Percentiles rank a stretch among this genome's conserved stretches.
phyloP scores from a whole-genome alignment of 2,113 vertebrate species.

The Laticauda laticaudata region DNA sequence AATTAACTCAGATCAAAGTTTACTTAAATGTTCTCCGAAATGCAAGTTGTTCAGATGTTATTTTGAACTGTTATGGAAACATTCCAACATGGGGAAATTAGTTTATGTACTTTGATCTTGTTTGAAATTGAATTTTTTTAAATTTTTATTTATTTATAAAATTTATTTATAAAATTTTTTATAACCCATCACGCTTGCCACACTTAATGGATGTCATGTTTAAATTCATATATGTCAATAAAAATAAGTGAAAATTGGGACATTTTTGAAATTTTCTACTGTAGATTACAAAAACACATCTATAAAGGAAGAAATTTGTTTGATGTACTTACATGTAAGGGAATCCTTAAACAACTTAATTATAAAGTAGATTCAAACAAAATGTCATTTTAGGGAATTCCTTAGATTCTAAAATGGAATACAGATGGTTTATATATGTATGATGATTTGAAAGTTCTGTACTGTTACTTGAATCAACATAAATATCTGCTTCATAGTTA shows the following conservation, averaged over 20 bases:
- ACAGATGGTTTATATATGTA: conserved; percentile 5
- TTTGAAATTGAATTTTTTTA: background rate
- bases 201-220: background rate
- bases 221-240: background rate
- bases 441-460: background rate
- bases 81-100: conserved; percentile 46
- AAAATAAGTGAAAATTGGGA: background rate
- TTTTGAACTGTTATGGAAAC: conserved; percentile 56
- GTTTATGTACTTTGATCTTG: conserved; percentile 33
- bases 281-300: background rate
- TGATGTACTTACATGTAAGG: background rate
- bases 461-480: background rate
- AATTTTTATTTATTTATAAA: background rate
- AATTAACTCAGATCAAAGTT: conserved; percentile 34
- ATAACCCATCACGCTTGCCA: background rate
- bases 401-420: conserved; percentile 25
- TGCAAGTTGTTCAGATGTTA: conserved; percentile 45
- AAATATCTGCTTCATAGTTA: background rate
- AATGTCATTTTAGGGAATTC: background rate
- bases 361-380: background rate
- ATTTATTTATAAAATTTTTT: no score
- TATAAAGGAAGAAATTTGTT: background rate
- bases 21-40: conserved; percentile 33
- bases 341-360: background rate
- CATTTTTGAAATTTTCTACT: background rate